These are phyloP conservation scores for Spialia ferax DNA, from an alignment of 2,888 invertebrate species.

Conservation along the genomic window DNA sequence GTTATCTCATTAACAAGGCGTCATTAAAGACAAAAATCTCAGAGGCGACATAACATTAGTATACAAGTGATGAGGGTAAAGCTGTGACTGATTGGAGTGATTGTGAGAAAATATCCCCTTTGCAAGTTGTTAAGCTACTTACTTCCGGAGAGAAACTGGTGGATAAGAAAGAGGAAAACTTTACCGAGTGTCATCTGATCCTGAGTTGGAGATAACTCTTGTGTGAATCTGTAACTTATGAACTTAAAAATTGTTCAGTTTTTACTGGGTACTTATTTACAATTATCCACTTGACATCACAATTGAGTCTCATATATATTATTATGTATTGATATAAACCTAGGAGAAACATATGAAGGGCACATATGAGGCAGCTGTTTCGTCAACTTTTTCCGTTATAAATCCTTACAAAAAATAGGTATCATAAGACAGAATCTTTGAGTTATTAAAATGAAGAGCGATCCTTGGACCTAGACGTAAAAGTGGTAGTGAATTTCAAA, in stretches of 20 bases:
- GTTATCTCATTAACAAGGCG: neutral
- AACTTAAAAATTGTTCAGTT: neutral
- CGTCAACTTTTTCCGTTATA: no score
- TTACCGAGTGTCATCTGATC: neutral
- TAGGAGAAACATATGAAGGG: no score
- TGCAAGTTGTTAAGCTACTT: neutral
- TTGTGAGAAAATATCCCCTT: constrained; percentile 2
- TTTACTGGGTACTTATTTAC: neutral
- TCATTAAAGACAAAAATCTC: neutral
- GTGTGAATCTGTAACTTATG: neutral
- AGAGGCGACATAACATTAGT: neutral
- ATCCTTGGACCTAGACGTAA: no score
- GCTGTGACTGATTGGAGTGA: neutral
- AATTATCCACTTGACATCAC: no score
- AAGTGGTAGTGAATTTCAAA: no score
- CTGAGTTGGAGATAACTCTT: neutral
- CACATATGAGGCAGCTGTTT: no score
- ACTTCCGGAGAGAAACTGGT: neutral
- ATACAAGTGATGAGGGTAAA: neutral
- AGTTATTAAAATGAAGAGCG: no score
- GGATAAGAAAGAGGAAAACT: neutral
- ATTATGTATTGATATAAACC: no score
- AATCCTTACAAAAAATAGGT: no score
- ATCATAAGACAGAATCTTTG: no score
- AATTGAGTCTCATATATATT: no score